Evolutionary conservation across 2,888 invertebrate genomes (phyloP).

Genomic region (Trichogramma dendrolimi): DNA sequence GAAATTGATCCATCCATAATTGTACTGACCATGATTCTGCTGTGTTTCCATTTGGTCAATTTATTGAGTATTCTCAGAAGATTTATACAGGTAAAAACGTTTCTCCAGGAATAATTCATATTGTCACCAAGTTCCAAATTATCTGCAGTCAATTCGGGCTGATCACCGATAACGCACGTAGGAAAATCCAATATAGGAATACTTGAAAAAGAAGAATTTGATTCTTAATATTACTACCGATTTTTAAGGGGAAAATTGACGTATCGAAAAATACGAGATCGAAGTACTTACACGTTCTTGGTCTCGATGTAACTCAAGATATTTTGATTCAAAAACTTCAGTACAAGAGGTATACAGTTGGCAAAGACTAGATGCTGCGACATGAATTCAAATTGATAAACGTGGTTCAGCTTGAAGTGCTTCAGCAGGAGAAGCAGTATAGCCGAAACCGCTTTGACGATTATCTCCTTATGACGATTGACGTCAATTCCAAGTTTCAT

Average conservation of each 20-base stretch:
- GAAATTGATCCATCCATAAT: constrained; percentile 2
- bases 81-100: constrained; percentile 97
- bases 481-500: constrained; percentile 96
- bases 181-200: constrained; percentile 94
- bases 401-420: constrained; percentile 95
- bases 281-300: constrained; percentile 69
- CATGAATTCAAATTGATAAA: constrained; percentile 99
- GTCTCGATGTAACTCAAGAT: constrained; percentile 91
- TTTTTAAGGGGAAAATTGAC: constrained; percentile 10
- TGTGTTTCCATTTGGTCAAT: constrained; percentile 98
- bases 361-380: constrained; percentile 98
- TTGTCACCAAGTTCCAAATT: constrained; percentile 81
- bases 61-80: constrained; percentile 94
- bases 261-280: constrained; percentile 13
- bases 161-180: constrained; percentile 91
- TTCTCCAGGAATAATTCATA: constrained; percentile 92
- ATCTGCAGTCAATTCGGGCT: constrained; percentile 88
- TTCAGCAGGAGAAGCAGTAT: constrained; percentile 88
- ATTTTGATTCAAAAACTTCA: constrained; percentile 99
- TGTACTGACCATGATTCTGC: constrained; percentile 77
- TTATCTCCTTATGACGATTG: constrained; percentile 96
- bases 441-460: constrained; percentile 92
- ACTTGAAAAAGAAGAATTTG: constrained; percentile 48
- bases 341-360: constrained; percentile 94
- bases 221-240: constrained; percentile 10